These are phyloP conservation scores for Orientallactaga bullata DNA, from an alignment of 2,113 vertebrate species.

Conservation along the genomic window DNA sequence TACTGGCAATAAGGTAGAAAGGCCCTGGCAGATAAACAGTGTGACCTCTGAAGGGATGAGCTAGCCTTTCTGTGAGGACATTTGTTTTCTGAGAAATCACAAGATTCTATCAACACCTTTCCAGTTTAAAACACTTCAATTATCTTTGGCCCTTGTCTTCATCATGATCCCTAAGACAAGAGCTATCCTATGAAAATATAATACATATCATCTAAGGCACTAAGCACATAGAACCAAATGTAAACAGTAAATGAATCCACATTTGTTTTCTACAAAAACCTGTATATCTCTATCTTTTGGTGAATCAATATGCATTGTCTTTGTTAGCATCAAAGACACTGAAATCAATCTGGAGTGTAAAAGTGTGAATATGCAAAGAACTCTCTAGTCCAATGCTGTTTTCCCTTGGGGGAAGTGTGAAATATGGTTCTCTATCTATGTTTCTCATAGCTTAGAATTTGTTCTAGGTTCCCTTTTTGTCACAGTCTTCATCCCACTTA, in stretches of 20 bases:
- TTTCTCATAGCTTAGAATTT: conserved; percentile 17
- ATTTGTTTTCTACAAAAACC: neutral
- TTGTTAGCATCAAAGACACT: neutral
- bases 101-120: conserved; percentile 18
- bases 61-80: neutral
- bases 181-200: neutral
- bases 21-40: neutral
- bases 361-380: conserved; percentile 13
- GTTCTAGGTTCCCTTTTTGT: neutral
- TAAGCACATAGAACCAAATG: conserved; percentile 17
- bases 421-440: neutral
- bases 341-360: conserved; percentile 30
- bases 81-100: conserved; percentile 48
- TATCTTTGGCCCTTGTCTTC: conserved; percentile 23
- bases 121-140: conserved; percentile 33
- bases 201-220: neutral
- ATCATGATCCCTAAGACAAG: neutral
- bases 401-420: neutral
- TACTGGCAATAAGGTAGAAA: neutral
- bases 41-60: neutral
- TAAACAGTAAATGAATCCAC: neutral
- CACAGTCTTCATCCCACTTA: conserved; percentile 29
- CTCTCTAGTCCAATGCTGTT: neutral
- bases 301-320: neutral
- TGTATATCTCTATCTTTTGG: neutral